Conservation (phyloP, 2,113 vertebrate genomes). For the Austrofundulus limnaeus region DNA sequence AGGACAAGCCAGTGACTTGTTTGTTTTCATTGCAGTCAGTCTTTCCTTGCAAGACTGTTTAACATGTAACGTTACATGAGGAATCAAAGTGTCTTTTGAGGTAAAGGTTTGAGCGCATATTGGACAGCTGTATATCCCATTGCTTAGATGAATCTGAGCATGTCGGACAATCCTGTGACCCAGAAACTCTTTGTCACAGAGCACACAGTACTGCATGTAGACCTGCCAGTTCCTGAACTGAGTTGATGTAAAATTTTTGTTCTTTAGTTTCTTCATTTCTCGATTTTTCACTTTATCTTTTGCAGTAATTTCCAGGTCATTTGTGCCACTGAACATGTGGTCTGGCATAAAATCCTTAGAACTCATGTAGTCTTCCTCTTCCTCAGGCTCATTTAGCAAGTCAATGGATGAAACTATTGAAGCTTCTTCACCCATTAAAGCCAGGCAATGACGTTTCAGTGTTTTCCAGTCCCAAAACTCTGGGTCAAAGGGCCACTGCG, state of each 20-base stretch:
- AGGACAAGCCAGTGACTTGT: constrained; percentile 83
- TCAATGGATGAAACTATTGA: constrained; percentile 98
- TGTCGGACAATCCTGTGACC: constrained; percentile 96
- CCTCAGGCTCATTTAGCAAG: constrained; percentile 89
- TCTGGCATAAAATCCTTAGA: constrained; percentile 78
- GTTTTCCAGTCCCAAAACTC: constrained; percentile 99
- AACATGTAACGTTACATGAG: constrained; percentile 94
- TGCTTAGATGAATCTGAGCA: constrained; percentile 92
- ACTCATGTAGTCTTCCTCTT: constrained; percentile 76
- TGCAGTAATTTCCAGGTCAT: constrained; percentile 79
- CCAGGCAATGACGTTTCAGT: constrained; percentile 92
- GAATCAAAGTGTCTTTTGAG: constrained; percentile 91
- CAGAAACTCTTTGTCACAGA: constrained; percentile 97
- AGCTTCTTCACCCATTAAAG: constrained; percentile 95
- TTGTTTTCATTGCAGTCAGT: constrained; percentile 90
- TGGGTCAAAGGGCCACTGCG: constrained; percentile 97
- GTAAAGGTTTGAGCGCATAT: constrained; percentile 93
- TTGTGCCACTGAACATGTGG: constrained; percentile 79
- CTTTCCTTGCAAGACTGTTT: constrained; percentile 96
- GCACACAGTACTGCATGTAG: constrained; percentile 98
- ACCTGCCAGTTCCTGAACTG: constrained; percentile 96
- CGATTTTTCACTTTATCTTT: constrained; percentile 89
- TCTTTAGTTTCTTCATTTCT: constrained; percentile 90
- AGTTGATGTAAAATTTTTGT: constrained; percentile 92
- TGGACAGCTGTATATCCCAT: constrained; percentile 90